Conservation (phyloP, 2,113 vertebrate genomes). For the Uria lomvia region DNA sequence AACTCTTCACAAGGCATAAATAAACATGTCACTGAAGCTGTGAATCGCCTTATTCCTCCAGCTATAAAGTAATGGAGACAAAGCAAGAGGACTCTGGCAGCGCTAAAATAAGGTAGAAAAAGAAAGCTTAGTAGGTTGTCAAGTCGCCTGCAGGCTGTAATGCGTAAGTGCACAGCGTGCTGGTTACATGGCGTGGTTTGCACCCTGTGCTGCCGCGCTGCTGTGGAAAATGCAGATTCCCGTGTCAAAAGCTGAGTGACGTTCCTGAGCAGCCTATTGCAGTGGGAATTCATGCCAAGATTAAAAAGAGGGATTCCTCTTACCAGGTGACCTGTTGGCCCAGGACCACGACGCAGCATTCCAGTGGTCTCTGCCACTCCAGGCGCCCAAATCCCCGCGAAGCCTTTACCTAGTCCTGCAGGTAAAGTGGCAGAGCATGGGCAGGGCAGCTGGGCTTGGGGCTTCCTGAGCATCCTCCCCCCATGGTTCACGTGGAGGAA, state of each 20-base stretch:
- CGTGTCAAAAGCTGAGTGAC: neutral
- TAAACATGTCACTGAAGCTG: neutral
- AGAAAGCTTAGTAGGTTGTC: neutral
- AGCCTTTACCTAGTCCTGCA: too few relatives aligned
- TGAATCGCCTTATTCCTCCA: neutral
- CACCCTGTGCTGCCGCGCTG: too few relatives aligned
- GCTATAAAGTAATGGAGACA: neutral
- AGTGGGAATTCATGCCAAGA: neutral
- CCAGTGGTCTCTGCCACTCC: rapidly evolving
- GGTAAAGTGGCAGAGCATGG: neutral
- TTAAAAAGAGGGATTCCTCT: neutral
- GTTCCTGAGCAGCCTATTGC: neutral
- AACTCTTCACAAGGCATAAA: neutral
- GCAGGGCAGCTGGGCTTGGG: neutral
- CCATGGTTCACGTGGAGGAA: neutral
- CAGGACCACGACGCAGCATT: rapidly evolving
- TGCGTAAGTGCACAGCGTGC: neutral
- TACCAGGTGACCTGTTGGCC: neutral
- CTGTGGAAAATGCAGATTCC: neutral
- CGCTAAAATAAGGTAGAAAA: neutral
- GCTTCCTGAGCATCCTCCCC: neutral
- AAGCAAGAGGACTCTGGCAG: neutral
- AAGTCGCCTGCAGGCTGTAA: neutral
- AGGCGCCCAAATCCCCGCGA: too few relatives aligned
- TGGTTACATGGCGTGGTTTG: neutral